Evolutionary conservation across 2,888 invertebrate species (phyloP), one percentile per base, ranked within the genome.

Genomic region (Cephus spinipes): DNA sequence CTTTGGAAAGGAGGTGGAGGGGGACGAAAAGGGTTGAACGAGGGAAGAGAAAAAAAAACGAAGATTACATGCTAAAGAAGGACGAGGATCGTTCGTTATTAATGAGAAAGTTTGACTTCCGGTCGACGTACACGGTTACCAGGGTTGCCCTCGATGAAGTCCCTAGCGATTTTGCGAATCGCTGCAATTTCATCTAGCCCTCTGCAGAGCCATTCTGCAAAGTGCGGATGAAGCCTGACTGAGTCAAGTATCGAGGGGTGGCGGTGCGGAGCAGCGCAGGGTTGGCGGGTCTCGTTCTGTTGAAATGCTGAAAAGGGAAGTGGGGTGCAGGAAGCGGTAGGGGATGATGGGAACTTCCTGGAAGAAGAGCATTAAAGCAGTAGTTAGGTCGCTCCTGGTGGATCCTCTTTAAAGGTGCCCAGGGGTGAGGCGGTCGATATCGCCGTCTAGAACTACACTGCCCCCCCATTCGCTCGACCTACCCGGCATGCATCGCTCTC

Each of bases 381-480:
- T 79, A 74, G 79, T 79, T 32, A 78, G 80, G 80, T 84, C 83
- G 76, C 36, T 81, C 74, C 77, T 74, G 77, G 77, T 77, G 69
- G 83, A 78, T 87, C 83, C 83, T 80, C 87, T 87, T 87, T 84
- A 86, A 87, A 82, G 76, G 81, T 69, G 73, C 76, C 78, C 12
- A 30, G 69, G 30, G 12, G 73, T 36, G 76, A 30, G 73, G 69
- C 81, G 87, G 84, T 87, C 87, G 87, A 87, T 87, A 87, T 82
- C 84, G 83, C 82, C 87, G 87, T 87, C 87, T 87, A 84, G 85
- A 87, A 87, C 79, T 75, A n/a, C 74, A 23, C 23, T 35, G 3
- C 12, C 12, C 12, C 35, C 79, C 76, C 30, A 30, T 30, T 71
- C 31, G 30, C 71, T 31, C 71, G 71, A 23, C 31, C 31, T 31